A percentile compares a stretch with the other conserved stretches of the same genome.
Conservation (phyloP, 2,113 vertebrate genomes). For the Perca fluviatilis region DNA sequence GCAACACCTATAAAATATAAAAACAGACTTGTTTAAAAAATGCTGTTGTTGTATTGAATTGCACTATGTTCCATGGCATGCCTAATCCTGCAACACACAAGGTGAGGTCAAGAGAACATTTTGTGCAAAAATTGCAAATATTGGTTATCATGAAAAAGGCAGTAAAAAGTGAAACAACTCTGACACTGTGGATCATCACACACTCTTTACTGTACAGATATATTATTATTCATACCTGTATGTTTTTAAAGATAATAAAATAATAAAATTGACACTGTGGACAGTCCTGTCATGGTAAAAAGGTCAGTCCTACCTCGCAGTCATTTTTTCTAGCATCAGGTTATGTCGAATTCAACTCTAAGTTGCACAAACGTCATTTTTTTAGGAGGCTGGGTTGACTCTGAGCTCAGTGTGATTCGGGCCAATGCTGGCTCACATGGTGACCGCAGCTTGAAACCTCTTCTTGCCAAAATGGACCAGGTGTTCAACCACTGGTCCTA, state of each 20-base stretch:
- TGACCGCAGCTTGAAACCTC: constrained; percentile 9
- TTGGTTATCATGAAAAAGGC: not conserved
- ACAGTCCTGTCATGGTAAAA: not conserved
- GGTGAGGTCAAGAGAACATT: not conserved
- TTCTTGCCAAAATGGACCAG: constrained; percentile 42
- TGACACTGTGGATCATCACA: not conserved
- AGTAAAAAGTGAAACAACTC: too few relatives aligned
- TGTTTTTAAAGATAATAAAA: too few relatives aligned
- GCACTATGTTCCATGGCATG: not conserved
- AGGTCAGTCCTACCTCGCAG: not conserved
- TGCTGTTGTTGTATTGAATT: not conserved
- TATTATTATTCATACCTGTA: not conserved
- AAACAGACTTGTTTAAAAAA: not conserved
- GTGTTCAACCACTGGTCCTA: constrained; percentile 49
- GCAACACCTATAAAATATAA: not conserved
- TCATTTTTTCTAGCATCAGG: not conserved
- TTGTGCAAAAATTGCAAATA: not conserved
- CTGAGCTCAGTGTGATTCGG: not conserved
- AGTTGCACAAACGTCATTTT: constrained; percentile 1
- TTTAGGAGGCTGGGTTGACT: not conserved
- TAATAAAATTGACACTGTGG: not conserved
- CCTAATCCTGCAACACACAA: not conserved
- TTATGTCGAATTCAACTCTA: not conserved
- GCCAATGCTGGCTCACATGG: not conserved
- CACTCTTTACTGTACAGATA: not conserved